Evolutionary conservation across 2,888 invertebrate genomes (phyloP), one percentile per base, ranked within the genome.

Genomic region (Drosophila mettleri): DNA sequence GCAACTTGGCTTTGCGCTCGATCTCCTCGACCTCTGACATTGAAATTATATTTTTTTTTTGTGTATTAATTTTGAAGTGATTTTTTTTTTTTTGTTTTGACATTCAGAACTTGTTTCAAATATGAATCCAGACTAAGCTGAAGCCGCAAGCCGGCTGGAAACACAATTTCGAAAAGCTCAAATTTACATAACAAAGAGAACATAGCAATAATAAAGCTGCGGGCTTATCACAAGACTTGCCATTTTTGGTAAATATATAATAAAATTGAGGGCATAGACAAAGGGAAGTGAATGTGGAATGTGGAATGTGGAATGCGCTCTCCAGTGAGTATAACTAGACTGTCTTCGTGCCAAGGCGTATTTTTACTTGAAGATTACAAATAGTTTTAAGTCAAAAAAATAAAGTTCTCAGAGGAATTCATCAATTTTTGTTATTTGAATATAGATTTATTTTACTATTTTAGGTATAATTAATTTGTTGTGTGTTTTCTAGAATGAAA

Each of bases 21-120:
- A 9, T 9, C n/a, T 38, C 20, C 14, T 36, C 16, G 9, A 18
- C 16, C 18, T 49, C 53, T 18, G 73, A 46, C 80, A 80, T 74
- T 18, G 18, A 27, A 54, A 75, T 71, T 20, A 8, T 16, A 7
- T 12, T 18, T 29, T 14, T n/a, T n/a, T n/a, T n/a, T n/a, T n/a
- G n/a, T n/a, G n/a, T 29, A 9, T 5, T 41, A 75, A 59, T 68
- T 62, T 69, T 51, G 24, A 20, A n/a, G 24, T 49, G 27, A n/a
- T n/a, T n/a, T n/a, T n/a, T 45, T 51, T 52, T 41, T 51, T 27
- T 8, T 8, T 29, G 20, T 55, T n/a, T n/a, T 43, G 27, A 24
- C 33, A 16, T 43, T 24, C 6, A 29, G 62, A 66, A 57, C n/a
- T 46, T 45, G 4, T 54, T 65, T 75, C 49, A 80, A 82, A 69